Conservation (phyloP, 2,888 invertebrate genomes). For the Dasysyrphus tricinctus region DNA sequence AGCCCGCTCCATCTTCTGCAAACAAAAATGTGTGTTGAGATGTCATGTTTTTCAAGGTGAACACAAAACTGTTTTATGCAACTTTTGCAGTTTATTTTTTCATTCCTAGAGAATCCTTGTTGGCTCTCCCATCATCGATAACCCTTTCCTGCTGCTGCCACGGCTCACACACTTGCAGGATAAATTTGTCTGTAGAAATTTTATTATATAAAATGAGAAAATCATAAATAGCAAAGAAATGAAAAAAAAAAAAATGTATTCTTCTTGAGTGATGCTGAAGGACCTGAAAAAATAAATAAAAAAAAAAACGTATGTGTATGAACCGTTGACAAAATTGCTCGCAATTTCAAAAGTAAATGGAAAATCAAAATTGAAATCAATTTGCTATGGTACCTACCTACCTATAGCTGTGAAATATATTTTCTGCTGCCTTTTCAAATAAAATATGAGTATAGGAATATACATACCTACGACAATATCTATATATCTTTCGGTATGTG, state of each 20-base stretch:
- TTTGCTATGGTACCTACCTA: conserved; percentile 44
- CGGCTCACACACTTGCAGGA: conserved; percentile 15
- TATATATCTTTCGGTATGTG: not conserved
- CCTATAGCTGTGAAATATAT: conserved; percentile 61
- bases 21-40: conserved; percentile 24
- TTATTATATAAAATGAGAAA: conserved; percentile 59
- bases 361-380: conserved; percentile 75
- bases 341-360: conserved; percentile 69
- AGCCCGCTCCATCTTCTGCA: not conserved
- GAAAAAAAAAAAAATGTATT: not conserved
- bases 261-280: not conserved
- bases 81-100: conserved; percentile 18
- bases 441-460: not conserved
- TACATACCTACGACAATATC: not conserved
- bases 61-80: conserved; percentile 33
- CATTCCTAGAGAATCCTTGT: conserved; percentile 2
- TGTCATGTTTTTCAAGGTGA: conserved; percentile 36
- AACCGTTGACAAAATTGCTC: conserved; percentile 64
- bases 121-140: conserved; percentile 54
- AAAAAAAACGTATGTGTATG: not conserved
- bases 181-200: conserved; percentile 66
- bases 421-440: conserved; percentile 60
- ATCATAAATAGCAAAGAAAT: conserved; percentile 48
- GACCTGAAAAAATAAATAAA: conserved; percentile 16
- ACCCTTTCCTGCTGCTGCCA: conserved; percentile 48